A percentile compares a stretch with the other conserved stretches of the same genome.
Conservation (phyloP, 2,797 vertebrate genomes). For the Tapera naevia region DNA sequence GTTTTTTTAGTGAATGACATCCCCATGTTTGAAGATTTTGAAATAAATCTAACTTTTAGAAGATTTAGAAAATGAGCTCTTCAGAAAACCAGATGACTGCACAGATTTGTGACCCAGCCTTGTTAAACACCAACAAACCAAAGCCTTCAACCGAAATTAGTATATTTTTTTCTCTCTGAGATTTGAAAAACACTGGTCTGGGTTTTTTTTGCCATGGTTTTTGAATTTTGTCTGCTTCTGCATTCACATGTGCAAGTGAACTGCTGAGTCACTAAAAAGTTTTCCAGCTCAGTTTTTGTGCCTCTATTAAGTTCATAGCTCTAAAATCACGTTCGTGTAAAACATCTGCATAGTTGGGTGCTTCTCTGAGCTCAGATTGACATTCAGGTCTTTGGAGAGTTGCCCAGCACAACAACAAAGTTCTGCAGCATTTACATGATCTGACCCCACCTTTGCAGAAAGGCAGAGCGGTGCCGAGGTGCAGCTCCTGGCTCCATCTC, state of each 20-base stretch:
- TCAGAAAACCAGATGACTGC: not conserved
- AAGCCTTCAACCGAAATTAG: not conserved
- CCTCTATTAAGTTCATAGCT: not conserved
- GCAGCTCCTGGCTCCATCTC: not conserved
- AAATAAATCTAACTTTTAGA: not conserved
- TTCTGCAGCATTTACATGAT: not conserved
- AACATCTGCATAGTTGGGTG: constrained; percentile 3
- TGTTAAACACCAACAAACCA: not conserved
- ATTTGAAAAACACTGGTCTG: constrained; percentile 1
- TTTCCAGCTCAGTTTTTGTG: not conserved
- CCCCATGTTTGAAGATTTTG: not conserved
- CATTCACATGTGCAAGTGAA: not conserved
- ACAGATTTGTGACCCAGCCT: not conserved
- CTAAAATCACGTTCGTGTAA: not conserved
- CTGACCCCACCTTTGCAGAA: not conserved
- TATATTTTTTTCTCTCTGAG: not conserved
- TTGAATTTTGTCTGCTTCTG: not conserved
- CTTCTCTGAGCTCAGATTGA: not conserved
- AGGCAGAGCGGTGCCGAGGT: not conserved
- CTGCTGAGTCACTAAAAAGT: constrained; percentile 54
- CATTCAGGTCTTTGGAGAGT: not conserved
- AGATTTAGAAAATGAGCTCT: not conserved
- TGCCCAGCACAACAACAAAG: not conserved
- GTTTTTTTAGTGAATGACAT: not conserved
- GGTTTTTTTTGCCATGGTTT: not conserved